Percentiles rank a stretch among this genome's conserved stretches.
These are phyloP conservation scores for Drosophila mimica DNA, from an alignment of 2,888 invertebrate genomes.

Conservation along the genomic window DNA sequence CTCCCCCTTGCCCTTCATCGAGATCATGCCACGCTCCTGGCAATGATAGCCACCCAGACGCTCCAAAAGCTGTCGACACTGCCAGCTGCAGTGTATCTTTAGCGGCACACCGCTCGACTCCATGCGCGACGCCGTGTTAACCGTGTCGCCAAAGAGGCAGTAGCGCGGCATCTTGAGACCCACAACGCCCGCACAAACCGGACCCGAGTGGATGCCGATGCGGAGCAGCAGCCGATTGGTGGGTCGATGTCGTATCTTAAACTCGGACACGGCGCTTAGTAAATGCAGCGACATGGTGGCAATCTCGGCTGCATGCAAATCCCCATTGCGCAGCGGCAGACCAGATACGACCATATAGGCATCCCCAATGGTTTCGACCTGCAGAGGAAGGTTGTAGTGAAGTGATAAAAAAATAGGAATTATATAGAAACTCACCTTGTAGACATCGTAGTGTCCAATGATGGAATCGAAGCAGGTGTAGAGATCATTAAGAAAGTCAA, in stretches of 20 bases:
- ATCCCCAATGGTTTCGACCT: conserved; percentile 94
- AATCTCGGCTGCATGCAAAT: conserved; percentile 96
- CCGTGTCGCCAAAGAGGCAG: conserved; percentile 96
- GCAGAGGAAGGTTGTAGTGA: neutral
- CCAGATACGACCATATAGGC: conserved; percentile 97
- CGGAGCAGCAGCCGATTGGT: conserved; percentile 92
- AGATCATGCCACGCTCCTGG: conserved; percentile 90
- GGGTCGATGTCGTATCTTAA: conserved; percentile 95
- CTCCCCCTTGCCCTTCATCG: conserved; percentile 94
- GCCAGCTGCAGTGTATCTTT: conserved; percentile 92
- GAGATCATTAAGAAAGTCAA: conserved; percentile 96
- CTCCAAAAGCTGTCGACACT: conserved; percentile 89
- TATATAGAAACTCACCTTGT: conserved; percentile 87
- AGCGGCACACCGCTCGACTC: conserved; percentile 94
- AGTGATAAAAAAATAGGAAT: neutral
- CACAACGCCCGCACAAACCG: conserved; percentile 96
- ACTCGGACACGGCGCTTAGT: conserved; percentile 92
- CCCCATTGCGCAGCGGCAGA: conserved; percentile 94
- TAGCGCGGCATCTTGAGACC: conserved; percentile 97
- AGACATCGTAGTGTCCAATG: conserved; percentile 95
- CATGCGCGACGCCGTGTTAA: conserved; percentile 95
- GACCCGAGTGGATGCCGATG: conserved; percentile 96
- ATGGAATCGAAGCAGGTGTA: conserved; percentile 98
- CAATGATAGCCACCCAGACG: conserved; percentile 91
- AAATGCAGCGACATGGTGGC: conserved; percentile 96